Percentiles rank a stretch among this genome's conserved stretches.
Evolutionary conservation across 1,140 invertebrate genomes (phyloP).

Genomic region (Papilio dardanus): DNA sequence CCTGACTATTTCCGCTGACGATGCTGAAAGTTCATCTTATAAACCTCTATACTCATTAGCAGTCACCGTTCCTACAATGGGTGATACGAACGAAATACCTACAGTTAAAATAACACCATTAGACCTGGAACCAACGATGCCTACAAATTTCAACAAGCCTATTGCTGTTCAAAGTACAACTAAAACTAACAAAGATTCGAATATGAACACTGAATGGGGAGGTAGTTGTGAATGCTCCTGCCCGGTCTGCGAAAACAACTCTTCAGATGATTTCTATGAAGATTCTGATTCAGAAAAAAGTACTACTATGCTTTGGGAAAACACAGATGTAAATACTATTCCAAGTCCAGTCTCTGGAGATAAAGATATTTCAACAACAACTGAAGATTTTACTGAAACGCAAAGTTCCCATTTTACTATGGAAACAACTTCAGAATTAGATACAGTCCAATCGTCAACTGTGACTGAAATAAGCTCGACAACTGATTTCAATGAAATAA

Average conservation of each 20-base stretch:
- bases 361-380: slow-evolving; percentile 43
- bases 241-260: slow-evolving; percentile 82
- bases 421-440: slow-evolving; percentile 47
- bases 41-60: slow-evolving; percentile 88
- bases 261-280: slow-evolving; percentile 74
- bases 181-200: slow-evolving; percentile 55
- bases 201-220: slow-evolving; percentile 76
- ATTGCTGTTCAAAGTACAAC: slow-evolving; percentile 58
- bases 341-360: slow-evolving; percentile 33
- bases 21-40: slow-evolving; percentile 80
- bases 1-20: slow-evolving; percentile 88
- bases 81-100: slow-evolving; percentile 80
- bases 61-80: slow-evolving; percentile 86
- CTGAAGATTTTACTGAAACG: slow-evolving; percentile 39
- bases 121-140: slow-evolving; percentile 68
- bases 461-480: slow-evolving; percentile 39
- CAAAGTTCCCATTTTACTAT: slow-evolving; percentile 41
- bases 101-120: slow-evolving; percentile 83
- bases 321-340: slow-evolving; percentile 35
- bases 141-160: slow-evolving; percentile 75
- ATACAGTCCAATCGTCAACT: slow-evolving; percentile 39
- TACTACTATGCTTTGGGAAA: slow-evolving; percentile 39
- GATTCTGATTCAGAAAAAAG: slow-evolving; percentile 59
- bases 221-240: slow-evolving; percentile 90
- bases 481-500: slow-evolving; percentile 42